Conservation (phyloP, 1,140 invertebrate genomes). For the Dysdera silvatica region DNA sequence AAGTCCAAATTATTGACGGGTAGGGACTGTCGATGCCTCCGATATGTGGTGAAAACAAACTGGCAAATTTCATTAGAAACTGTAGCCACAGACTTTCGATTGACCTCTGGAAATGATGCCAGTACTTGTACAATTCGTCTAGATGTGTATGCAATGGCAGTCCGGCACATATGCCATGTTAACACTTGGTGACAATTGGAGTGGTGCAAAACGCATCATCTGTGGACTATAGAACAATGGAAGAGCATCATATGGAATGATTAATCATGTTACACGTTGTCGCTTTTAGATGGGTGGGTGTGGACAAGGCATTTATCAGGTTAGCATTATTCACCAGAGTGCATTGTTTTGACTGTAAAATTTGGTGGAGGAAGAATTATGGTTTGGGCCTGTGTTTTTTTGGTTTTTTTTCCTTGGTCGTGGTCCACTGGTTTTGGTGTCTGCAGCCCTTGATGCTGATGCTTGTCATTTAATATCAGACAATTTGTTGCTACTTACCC, state of each 20-base stretch:
- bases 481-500: neutral
- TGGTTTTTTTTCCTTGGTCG: no score
- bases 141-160: neutral
- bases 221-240: neutral
- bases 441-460: neutral
- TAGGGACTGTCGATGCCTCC: no score
- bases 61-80: no score
- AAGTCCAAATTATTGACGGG: no score
- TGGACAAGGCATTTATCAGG: neutral
- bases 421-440: neutral
- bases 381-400: neutral
- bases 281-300: constrained; percentile 1
- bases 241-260: neutral
- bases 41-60: no score
- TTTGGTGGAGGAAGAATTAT: neutral
- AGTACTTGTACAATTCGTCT: neutral
- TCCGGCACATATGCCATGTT: neutral
- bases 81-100: neutral
- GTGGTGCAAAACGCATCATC: neutral
- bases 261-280: constrained; percentile 1
- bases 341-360: neutral
- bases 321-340: neutral
- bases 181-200: neutral
- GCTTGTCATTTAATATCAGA: neutral
- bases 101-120: neutral